phyloP scores from a whole-genome alignment of 1,140 invertebrate species.

The Riptortus pedestris region DNA sequence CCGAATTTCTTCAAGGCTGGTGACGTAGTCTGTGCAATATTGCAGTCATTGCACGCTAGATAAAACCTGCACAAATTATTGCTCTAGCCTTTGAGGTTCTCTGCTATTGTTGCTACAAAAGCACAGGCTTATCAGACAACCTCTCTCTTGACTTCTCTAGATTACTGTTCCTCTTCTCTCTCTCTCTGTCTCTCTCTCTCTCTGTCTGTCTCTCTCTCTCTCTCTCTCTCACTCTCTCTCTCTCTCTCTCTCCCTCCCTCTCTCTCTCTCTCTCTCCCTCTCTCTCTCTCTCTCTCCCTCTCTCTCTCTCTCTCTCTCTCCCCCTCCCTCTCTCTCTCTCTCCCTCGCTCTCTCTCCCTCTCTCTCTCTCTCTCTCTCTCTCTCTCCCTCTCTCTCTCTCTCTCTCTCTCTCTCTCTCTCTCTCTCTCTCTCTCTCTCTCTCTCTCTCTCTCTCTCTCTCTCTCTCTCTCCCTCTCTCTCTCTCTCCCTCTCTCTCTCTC shows the following conservation, averaged over 20 bases:
- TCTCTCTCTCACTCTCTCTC: slow-evolving; percentile 9
- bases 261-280: slow-evolving; percentile 1
- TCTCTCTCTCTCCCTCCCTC: slow-evolving; percentile 1
- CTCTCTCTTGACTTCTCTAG: slow-evolving; percentile 2
- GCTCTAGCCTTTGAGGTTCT: too few species aligned
- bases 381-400: slow-evolving; percentile 1
- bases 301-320: slow-evolving; percentile 1
- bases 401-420: slow-evolving; percentile 1
- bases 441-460: slow-evolving; percentile 1
- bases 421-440: slow-evolving; percentile 1
- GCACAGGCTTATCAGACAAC: too few species aligned
- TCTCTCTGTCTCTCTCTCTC: neutral
- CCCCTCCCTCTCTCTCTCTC: slow-evolving; percentile 1
- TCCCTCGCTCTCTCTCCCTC: too few species aligned
- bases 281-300: neutral
- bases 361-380: slow-evolving; percentile 1
- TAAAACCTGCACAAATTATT: too few species aligned
- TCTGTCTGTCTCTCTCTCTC: slow-evolving; percentile 14
- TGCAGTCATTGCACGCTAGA: too few species aligned
- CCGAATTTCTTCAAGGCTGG: too few species aligned
- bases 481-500: slow-evolving; percentile 17
- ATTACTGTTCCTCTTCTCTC: neutral
- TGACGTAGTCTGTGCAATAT: too few species aligned
- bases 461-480: slow-evolving; percentile 11
- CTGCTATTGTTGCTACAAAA: neutral